Evolutionary conservation across 2,888 invertebrate species (phyloP).

Genomic region (Prionchulus punctatus): DNA sequence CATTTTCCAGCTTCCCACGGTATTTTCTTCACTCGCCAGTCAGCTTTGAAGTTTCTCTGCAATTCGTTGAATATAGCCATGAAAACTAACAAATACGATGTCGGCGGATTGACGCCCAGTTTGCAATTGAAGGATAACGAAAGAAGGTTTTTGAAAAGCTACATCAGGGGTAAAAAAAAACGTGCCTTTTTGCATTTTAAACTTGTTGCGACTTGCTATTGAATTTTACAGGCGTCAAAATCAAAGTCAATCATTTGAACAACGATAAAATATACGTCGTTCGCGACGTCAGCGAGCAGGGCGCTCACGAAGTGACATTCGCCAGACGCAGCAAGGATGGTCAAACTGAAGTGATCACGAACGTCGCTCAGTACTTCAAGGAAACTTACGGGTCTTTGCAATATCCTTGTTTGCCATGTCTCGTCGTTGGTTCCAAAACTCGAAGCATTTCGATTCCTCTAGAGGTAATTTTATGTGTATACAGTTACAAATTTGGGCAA

Average conservation of each 20-base stretch:
- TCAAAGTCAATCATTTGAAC: neutral
- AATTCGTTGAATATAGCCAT: neutral
- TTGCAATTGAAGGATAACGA: slow-evolving; percentile 2
- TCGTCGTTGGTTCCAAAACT: neutral
- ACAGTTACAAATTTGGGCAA: too few species aligned
- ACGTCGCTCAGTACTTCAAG: neutral
- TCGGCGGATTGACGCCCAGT: neutral
- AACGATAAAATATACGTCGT: neutral
- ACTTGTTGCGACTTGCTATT: too few species aligned
- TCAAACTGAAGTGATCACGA: neutral
- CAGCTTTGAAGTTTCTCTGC: neutral
- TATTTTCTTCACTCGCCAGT: slow-evolving; percentile 91
- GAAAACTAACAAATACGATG: neutral
- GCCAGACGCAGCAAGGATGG: too few species aligned
- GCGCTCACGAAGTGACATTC: neutral
- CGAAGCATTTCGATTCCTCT: neutral
- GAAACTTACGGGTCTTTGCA: neutral
- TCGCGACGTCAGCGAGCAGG: neutral
- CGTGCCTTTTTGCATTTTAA: too few species aligned
- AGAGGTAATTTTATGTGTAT: too few species aligned
- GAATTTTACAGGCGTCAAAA: too few species aligned
- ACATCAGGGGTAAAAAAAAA: too few species aligned
- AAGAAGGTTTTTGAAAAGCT: slow-evolving; percentile 8
- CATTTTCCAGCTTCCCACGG: slow-evolving; percentile 69
- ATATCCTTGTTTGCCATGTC: neutral